Conservation (phyloP, 2,888 invertebrate genomes). For the Glyphotaelius pellucidus region DNA sequence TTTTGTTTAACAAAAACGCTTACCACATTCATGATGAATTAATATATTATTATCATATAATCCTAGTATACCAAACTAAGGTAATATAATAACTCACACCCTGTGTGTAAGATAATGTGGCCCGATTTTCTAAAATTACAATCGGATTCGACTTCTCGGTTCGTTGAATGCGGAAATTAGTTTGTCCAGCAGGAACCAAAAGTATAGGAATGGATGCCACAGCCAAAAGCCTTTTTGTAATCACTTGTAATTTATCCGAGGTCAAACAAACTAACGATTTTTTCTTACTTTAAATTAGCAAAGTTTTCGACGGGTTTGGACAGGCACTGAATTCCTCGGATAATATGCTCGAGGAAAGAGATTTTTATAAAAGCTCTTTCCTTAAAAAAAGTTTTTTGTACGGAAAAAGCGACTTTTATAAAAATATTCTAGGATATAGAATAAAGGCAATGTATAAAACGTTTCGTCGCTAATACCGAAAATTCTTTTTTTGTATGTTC, state of each 20-base stretch:
- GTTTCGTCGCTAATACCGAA: neutral
- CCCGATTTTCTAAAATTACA: conserved; percentile 21
- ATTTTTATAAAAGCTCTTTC: neutral
- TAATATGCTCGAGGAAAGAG: neutral
- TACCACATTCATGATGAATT: too few species aligned
- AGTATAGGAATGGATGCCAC: conserved; percentile 22
- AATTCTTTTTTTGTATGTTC: neutral
- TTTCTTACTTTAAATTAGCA: neutral
- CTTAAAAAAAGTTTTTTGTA: neutral
- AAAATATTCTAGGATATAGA: neutral
- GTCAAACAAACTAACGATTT: neutral
- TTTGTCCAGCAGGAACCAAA: conserved; percentile 33
- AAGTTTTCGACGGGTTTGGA: neutral
- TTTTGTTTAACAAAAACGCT: too few species aligned
- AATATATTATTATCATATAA: neutral
- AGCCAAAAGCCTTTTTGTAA: conserved; percentile 25
- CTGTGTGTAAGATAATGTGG: neutral
- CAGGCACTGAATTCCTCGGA: neutral
- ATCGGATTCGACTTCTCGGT: conserved; percentile 36
- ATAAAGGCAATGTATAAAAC: neutral
- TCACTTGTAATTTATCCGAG: neutral
- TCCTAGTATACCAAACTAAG: neutral
- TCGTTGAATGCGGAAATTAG: conserved; percentile 35
- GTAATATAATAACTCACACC: neutral
- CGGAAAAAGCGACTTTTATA: neutral